Percentiles rank a stretch among this genome's conserved stretches.
Conservation (phyloP, 2,113 vertebrate species). For the Lophochroa leadbeateri region DNA sequence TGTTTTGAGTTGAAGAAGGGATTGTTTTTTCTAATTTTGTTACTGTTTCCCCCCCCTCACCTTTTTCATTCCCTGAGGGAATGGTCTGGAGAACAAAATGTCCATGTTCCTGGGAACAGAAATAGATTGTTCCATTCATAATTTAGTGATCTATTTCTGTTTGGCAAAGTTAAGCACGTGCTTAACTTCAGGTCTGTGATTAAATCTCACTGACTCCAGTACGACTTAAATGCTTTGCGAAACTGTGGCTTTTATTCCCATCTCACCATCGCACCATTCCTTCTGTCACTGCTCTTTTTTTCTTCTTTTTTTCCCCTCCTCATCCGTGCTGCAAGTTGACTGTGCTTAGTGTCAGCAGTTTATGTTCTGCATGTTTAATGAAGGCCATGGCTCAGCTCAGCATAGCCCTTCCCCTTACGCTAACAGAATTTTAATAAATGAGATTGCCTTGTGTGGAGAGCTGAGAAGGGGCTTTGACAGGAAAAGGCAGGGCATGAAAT, state of each 20-base stretch:
- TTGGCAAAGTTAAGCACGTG: conserved; percentile 52
- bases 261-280: not conserved
- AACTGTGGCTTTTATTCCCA: conserved; percentile 26
- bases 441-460: conserved; percentile 73
- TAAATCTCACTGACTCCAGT: conserved; percentile 36
- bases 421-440: conserved; percentile 80
- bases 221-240: not conserved
- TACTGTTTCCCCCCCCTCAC: not conserved
- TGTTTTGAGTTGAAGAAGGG: conserved; percentile 2
- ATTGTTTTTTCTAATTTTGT: conserved; percentile 13
- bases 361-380: conserved; percentile 90
- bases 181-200: conserved; percentile 47
- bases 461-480: conserved; percentile 60
- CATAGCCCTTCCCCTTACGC: conserved; percentile 74
- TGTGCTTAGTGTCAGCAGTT: conserved; percentile 89
- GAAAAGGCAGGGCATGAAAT: conserved; percentile 56
- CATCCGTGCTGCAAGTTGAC: conserved; percentile 59
- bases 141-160: conserved; percentile 60
- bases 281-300: conserved; percentile 32
- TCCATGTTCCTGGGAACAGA: conserved; percentile 23
- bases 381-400: conserved; percentile 71
- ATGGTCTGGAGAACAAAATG: conserved; percentile 37
- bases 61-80: conserved; percentile 14
- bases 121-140: conserved; percentile 64
- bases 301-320: not conserved